These are phyloP conservation scores for Imbricaverruca yamaguchii DNA, from an alignment of 2,888 invertebrate species.

Conservation along the genomic window DNA sequence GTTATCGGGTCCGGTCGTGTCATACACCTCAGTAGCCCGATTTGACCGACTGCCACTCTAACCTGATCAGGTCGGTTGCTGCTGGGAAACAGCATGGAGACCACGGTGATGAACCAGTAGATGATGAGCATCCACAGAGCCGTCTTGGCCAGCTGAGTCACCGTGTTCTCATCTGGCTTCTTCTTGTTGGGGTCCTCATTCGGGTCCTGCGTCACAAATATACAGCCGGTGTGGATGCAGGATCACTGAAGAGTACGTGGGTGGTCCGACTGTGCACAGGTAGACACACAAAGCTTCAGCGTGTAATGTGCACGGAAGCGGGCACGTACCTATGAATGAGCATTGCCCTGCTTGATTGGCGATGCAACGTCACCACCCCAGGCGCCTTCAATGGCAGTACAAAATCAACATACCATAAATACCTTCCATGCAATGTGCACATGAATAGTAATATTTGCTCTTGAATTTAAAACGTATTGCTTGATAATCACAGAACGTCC, in stretches of 20 bases:
- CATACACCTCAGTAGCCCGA: not conserved
- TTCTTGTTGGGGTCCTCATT: slow-evolving; percentile 31
- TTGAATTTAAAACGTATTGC: too few species aligned
- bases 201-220: not conserved
- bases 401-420: too few species aligned
- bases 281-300: not conserved
- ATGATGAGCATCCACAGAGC: slow-evolving; percentile 71
- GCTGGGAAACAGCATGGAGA: slow-evolving; percentile 62
- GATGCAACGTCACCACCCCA: too few species aligned
- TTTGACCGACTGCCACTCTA: not conserved
- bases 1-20: too few species aligned
- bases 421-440: too few species aligned
- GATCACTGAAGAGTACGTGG: not conserved
- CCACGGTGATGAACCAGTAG: slow-evolving; percentile 62
- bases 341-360: not conserved
- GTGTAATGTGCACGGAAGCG: not conserved
- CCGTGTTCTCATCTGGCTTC: slow-evolving; percentile 59
- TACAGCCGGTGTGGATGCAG: not conserved
- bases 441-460: too few species aligned
- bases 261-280: not conserved
- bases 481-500: too few species aligned
- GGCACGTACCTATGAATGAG: not conserved
- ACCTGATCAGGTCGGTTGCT: slow-evolving; percentile 64
- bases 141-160: slow-evolving; percentile 60
- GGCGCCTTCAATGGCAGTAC: too few species aligned